A percentile compares a stretch with the other conserved stretches of the same genome.
Conservation (phyloP, 2,888 invertebrate genomes). For the Tetramorium bicarinatum region DNA sequence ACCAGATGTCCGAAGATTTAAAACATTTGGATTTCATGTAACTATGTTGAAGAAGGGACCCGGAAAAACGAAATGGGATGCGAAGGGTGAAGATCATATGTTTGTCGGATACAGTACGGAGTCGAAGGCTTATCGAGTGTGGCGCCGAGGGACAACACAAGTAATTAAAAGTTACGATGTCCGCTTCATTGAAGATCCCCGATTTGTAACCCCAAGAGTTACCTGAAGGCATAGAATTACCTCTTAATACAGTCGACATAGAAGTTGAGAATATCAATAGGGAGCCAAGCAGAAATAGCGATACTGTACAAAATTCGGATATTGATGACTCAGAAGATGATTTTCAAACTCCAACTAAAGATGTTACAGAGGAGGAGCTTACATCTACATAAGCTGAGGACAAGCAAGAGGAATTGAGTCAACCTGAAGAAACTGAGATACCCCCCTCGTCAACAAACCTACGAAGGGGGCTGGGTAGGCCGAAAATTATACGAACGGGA, state of each 20-base stretch:
- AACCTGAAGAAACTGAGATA: not conserved
- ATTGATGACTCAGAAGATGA: too few species aligned
- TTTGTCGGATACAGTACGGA: not conserved
- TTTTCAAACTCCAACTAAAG: too few species aligned
- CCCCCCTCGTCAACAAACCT: too few species aligned
- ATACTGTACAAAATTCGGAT: too few species aligned
- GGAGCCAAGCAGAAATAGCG: too few species aligned
- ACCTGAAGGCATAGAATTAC: not conserved
- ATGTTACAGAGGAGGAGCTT: too few species aligned
- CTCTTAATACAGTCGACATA: not conserved
- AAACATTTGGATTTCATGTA: constrained; percentile 5
- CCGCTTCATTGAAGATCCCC: not conserved
- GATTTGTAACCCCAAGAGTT: not conserved
- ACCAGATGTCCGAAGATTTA: not conserved
- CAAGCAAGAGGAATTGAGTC: not conserved
- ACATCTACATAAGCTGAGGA: too few species aligned
- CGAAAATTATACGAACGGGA: not conserved
- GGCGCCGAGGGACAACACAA: not conserved
- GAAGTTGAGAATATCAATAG: too few species aligned
- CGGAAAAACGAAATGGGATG: not conserved
- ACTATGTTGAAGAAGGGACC: not conserved
- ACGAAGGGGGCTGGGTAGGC: not conserved
- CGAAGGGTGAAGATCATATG: not conserved
- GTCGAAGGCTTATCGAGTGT: not conserved
- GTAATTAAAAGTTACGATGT: not conserved